phyloP scores from a whole-genome alignment of 1,140 invertebrate genomes.

The Diachasma alloeum region DNA sequence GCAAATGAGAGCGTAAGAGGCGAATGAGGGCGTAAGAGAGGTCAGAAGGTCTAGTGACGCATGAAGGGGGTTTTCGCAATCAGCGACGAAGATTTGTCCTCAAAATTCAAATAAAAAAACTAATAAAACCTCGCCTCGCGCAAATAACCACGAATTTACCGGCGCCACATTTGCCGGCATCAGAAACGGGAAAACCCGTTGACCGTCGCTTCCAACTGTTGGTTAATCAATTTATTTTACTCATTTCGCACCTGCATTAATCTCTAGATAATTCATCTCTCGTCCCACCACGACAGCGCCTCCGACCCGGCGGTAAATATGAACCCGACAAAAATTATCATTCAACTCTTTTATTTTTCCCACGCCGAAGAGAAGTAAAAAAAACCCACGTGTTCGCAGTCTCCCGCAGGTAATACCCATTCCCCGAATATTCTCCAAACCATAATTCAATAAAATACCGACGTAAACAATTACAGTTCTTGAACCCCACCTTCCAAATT shows the following conservation, averaged over 20 bases:
- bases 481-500: no score
- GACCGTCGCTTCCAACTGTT: slow-evolving; percentile 15
- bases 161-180: no score
- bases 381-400: no score
- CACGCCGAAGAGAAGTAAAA: not conserved
- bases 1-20: no score
- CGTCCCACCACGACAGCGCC: not conserved
- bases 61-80: slow-evolving; percentile 4
- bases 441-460: not conserved
- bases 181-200: not conserved
- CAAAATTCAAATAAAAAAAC: not conserved
- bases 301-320: not conserved
- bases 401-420: no score
- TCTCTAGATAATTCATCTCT: not conserved
- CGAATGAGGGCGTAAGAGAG: no score
- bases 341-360: not conserved
- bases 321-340: not conserved
- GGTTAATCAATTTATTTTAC: not conserved
- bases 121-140: not conserved
- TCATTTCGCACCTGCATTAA: not conserved
- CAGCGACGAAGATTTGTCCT: not conserved
- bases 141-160: no score
- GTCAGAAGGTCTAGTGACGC: not conserved
- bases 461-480: not conserved
- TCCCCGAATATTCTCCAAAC: no score